phyloP scores from a whole-genome alignment of 1,140 invertebrate genomes.

The Coptotermes formosanus region DNA sequence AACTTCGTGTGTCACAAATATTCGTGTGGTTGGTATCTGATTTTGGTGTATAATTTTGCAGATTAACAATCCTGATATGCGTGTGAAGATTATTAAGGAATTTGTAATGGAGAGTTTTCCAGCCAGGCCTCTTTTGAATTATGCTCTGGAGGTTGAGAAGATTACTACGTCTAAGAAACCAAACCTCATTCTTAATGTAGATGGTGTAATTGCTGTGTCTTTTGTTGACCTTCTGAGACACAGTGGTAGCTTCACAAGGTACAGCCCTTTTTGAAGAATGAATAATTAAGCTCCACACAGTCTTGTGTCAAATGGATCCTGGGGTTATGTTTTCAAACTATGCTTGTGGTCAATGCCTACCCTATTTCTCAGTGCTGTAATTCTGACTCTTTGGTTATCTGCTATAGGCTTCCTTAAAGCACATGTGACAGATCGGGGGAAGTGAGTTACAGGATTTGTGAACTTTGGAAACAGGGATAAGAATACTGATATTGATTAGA shows the following conservation, averaged over 20 bases:
- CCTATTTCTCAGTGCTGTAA: not conserved
- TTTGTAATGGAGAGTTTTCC: slow-evolving; percentile 94
- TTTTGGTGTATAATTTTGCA: slow-evolving; percentile 40
- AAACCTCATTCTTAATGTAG: slow-evolving; percentile 98
- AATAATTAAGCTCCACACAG: not conserved
- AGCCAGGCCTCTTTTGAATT: slow-evolving; percentile 86
- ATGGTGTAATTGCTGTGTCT: slow-evolving; percentile 95
- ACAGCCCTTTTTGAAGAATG: slow-evolving; percentile 37
- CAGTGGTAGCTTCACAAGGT: slow-evolving; percentile 89
- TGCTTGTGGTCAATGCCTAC: not conserved
- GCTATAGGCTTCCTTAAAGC: too few relatives aligned
- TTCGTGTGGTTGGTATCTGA: too few relatives aligned
- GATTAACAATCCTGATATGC: slow-evolving; percentile 99
- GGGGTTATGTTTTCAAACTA: slow-evolving; percentile 12
- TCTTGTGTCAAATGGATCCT: not conserved
- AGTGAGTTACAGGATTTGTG: too few relatives aligned
- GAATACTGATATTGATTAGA: too few relatives aligned
- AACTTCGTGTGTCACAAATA: too few relatives aligned
- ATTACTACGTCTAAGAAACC: slow-evolving; percentile 99
- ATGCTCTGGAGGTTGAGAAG: slow-evolving; percentile 97
- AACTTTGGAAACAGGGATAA: too few relatives aligned
- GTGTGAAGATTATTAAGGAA: slow-evolving; percentile 95
- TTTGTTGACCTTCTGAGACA: slow-evolving; percentile 96
- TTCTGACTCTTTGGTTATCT: not conserved
- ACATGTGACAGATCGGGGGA: too few relatives aligned